Percentiles rank a stretch among this genome's conserved stretches.
phyloP scores from a whole-genome alignment of 2,797 vertebrate genomes.

The Staurois parvus region DNA sequence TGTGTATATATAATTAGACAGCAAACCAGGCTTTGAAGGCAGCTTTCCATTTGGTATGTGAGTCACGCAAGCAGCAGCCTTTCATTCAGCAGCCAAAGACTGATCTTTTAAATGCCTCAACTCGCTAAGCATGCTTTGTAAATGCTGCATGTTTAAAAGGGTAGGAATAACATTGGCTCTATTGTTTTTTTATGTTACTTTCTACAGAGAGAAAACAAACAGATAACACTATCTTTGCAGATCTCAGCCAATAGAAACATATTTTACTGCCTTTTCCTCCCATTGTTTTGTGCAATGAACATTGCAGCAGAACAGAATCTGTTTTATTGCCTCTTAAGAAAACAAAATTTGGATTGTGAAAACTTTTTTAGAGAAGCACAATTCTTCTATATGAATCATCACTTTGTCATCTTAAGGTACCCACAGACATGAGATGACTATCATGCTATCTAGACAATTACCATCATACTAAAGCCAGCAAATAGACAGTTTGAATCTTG shows the following conservation, averaged over 20 bases:
- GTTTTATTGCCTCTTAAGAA: constrained; percentile 78
- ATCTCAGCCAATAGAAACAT: constrained; percentile 75
- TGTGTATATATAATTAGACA: constrained; percentile 86
- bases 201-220: constrained; percentile 69
- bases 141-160: constrained; percentile 72
- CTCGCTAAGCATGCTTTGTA: constrained; percentile 79
- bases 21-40: constrained; percentile 84
- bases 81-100: constrained; percentile 81
- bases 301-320: constrained; percentile 73
- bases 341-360: constrained; percentile 65
- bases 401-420: constrained; percentile 73
- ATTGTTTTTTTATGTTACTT: constrained; percentile 65
- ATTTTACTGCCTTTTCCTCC: constrained; percentile 71
- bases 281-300: constrained; percentile 63
- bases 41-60: constrained; percentile 83
- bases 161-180: background rate
- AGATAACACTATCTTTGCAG: constrained; percentile 73
- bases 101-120: constrained; percentile 83
- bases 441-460: too few relatives aligned
- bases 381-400: constrained; percentile 74
- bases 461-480: too few relatives aligned
- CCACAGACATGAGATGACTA: too few relatives aligned
- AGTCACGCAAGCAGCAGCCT: constrained; percentile 80
- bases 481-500: too few relatives aligned
- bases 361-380: constrained; percentile 80